A percentile compares a stretch with the other conserved stretches of the same genome.
phyloP scores from a whole-genome alignment of 2,888 invertebrate species.

The Lydus trimaculatus region DNA sequence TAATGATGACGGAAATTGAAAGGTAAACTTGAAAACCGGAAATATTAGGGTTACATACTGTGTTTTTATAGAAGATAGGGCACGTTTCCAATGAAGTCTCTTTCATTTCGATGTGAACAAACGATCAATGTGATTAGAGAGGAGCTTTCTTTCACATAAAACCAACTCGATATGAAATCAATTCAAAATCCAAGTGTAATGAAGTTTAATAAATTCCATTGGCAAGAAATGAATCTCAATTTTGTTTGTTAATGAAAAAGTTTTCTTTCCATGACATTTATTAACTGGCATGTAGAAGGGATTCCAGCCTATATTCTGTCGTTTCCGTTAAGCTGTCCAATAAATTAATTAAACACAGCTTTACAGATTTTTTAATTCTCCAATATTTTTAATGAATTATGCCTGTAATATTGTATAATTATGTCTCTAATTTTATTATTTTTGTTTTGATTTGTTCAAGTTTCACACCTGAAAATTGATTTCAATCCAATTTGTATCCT shows the following conservation, averaged over 20 bases:
- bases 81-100: not conserved
- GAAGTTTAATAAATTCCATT: no score
- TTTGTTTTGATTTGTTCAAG: no score
- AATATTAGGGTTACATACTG: not conserved
- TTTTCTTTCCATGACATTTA: no score
- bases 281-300: no score
- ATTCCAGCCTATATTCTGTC: not conserved
- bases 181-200: not conserved
- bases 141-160: not conserved
- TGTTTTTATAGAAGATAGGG: not conserved
- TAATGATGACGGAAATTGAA: conserved; percentile 2
- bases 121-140: not conserved
- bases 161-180: no score
- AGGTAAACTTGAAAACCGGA: not conserved
- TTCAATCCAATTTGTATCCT: no score
- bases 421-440: not conserved
- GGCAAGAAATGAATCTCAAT: no score
- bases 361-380: not conserved
- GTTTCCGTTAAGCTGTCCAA: not conserved
- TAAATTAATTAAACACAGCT: not conserved
- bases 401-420: not conserved
- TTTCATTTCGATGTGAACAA: not conserved
- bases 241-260: no score
- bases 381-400: not conserved
- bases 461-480: no score